Evolutionary conservation across 2,113 vertebrate genomes (phyloP).

Genomic region (Mesocricetus auratus): DNA sequence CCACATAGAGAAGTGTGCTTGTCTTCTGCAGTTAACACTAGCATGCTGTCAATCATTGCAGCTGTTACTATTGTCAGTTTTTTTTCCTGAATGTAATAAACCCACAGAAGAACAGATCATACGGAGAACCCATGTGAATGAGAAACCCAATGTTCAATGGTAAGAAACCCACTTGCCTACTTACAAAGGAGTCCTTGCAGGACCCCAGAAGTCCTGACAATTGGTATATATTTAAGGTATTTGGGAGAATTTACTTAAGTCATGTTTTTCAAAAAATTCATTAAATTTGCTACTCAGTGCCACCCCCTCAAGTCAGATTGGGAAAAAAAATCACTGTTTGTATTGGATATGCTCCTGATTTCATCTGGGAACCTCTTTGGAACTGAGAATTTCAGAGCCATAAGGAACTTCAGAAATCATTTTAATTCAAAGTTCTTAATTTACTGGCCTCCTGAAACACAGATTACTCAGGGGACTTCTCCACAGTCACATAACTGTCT

Average conservation of each 20-base stretch:
- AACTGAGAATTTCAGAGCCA: constrained; percentile 50
- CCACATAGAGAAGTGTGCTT: background rate
- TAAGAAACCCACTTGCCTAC: background rate
- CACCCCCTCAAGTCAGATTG: background rate
- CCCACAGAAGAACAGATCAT: background rate
- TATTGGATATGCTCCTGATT: background rate
- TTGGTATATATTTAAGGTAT: background rate
- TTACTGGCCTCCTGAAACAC: constrained; percentile 17
- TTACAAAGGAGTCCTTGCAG: background rate
- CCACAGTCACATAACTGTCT: constrained; percentile 54
- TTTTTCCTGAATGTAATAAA: background rate
- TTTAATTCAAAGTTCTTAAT: constrained; percentile 36
- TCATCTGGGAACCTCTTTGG: constrained; percentile 42
- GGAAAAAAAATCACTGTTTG: constrained; percentile 42
- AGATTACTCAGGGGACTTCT: constrained; percentile 27
- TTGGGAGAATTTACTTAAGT: constrained; percentile 27
- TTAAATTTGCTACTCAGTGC: background rate
- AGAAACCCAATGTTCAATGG: background rate
- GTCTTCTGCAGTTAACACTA: background rate
- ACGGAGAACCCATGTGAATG: background rate
- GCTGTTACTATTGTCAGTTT: background rate
- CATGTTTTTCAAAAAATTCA: background rate
- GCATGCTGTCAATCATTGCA: background rate
- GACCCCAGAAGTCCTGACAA: background rate
- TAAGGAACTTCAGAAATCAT: constrained; percentile 57